Conservation (phyloP, 2,113 vertebrate genomes). For the Podarcis muralis region DNA sequence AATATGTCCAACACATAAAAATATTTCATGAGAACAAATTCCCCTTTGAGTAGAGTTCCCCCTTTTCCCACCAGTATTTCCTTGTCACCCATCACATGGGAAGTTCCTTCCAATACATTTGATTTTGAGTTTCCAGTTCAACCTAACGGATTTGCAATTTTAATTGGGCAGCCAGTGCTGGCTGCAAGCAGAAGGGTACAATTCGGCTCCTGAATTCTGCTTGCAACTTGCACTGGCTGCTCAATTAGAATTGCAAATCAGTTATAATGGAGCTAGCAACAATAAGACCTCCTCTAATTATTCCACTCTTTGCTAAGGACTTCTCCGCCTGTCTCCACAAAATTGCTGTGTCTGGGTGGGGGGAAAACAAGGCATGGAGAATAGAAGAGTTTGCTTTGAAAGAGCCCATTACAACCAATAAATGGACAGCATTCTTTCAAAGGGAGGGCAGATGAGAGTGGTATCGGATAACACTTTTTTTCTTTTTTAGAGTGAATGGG, state of each 20-base stretch:
- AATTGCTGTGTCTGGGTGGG: neutral
- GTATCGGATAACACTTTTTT: neutral
- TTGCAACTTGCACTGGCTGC: no score
- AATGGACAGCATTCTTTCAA: neutral
- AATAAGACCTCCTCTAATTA: neutral
- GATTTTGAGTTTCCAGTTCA: neutral
- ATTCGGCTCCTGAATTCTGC: no score
- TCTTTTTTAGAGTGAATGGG: neutral
- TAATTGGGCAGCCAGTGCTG: neutral
- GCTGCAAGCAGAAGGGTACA: neutral
- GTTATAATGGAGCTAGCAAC: neutral
- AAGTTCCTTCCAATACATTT: neutral
- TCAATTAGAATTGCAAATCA: no score
- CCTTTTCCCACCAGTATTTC: neutral
- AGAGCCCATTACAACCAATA: neutral
- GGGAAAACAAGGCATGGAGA: neutral
- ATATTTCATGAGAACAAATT: neutral
- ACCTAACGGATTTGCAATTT: neutral
- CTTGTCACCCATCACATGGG: neutral
- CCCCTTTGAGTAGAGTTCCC: neutral
- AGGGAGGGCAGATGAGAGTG: neutral
- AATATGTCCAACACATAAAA: neutral
- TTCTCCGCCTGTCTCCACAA: neutral
- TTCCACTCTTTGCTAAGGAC: neutral
- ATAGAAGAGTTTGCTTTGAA: neutral